These are phyloP conservation scores for Pangasius mekongensis DNA, from an alignment of 2,797 vertebrate genomes.

Conservation along the genomic window DNA sequence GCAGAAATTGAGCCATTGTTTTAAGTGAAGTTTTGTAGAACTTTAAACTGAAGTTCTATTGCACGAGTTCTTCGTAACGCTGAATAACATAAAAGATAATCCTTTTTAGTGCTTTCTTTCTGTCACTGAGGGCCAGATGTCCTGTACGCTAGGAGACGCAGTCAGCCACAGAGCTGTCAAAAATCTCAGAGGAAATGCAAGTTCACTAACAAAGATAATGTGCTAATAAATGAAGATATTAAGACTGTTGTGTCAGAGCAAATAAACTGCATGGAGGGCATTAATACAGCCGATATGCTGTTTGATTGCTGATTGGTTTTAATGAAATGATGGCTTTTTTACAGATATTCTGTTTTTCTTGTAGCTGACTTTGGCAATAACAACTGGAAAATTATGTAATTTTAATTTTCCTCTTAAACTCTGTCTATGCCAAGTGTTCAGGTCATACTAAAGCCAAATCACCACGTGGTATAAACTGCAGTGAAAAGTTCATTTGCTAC, in stretches of 20 bases:
- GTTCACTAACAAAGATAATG: neutral
- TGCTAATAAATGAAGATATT: neutral
- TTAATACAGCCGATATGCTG: neutral
- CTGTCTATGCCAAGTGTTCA: neutral
- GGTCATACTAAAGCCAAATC: neutral
- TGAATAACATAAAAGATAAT: neutral
- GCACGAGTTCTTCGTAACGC: neutral
- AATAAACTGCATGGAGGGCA: neutral
- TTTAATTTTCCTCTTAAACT: neutral
- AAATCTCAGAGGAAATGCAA: neutral
- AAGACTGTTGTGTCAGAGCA: neutral
- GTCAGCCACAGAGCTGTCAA: neutral
- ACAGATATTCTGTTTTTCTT: neutral
- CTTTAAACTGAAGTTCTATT: neutral
- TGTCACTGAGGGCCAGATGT: neutral
- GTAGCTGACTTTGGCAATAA: neutral
- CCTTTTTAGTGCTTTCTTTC: neutral
- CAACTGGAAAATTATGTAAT: neutral
- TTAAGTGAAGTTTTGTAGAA: neutral
- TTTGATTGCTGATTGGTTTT: neutral
- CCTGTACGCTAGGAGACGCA: neutral
- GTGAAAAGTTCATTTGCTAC: neutral
- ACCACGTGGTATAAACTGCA: neutral
- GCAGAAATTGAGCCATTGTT: neutral
- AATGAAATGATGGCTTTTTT: neutral